Conservation (phyloP, 2,888 invertebrate species). For the Schrankia costaestrigalis region DNA sequence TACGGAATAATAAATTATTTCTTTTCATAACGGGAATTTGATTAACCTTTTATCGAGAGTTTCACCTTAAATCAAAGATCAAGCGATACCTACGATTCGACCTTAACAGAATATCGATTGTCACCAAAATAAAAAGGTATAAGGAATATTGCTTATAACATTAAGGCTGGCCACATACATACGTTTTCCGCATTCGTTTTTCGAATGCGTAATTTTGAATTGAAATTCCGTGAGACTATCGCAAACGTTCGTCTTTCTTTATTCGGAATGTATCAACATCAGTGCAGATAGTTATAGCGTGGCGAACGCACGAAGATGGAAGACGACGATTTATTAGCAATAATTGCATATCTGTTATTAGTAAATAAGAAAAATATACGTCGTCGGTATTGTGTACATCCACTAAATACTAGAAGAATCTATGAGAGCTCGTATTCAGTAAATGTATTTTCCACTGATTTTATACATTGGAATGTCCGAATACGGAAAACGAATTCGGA, state of each 20-base stretch:
- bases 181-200: constrained; percentile 4
- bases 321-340: no score
- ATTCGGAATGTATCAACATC: constrained; percentile 6
- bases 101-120: constrained; percentile 4
- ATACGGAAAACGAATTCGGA: no score
- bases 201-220: constrained; percentile 7
- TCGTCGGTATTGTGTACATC: constrained; percentile 8
- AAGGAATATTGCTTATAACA: no score
- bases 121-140: not conserved
- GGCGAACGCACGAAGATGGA: constrained; percentile 11
- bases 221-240: constrained; percentile 10
- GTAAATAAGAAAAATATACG: constrained; percentile 8
- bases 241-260: constrained; percentile 7
- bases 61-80: constrained; percentile 11
- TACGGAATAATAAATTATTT: no score
- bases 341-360: constrained; percentile 10
- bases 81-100: constrained; percentile 6
- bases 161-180: constrained; percentile 10
- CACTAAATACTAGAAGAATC: constrained; percentile 7
- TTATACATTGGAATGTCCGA: no score
- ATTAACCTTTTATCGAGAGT: constrained; percentile 6
- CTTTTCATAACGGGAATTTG: constrained; percentile 13
- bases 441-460: no score
- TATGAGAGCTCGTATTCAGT: constrained; percentile 7
- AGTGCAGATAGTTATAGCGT: constrained; percentile 5